Percentiles rank a stretch among this genome's conserved stretches.
phyloP scores from a whole-genome alignment of 2,888 invertebrate species.

The Isoperla grammatica region DNA sequence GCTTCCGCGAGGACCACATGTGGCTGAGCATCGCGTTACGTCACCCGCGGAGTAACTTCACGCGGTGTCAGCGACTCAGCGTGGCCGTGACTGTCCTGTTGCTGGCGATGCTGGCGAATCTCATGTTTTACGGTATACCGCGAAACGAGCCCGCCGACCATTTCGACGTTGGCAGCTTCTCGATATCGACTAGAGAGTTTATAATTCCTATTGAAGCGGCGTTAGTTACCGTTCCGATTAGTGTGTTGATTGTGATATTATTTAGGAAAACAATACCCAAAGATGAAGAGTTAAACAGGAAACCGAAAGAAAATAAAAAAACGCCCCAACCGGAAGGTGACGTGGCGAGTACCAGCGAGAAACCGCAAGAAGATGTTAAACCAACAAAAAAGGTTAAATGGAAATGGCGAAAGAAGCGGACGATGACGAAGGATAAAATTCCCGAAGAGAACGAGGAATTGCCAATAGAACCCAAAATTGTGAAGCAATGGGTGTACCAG shows the following conservation, averaged over 20 bases:
- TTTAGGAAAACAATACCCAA: background rate
- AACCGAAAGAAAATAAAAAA: background rate
- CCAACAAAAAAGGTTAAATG: too few species aligned
- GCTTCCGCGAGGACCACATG: slow-evolving; percentile 15
- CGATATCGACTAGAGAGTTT: background rate
- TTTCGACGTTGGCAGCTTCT: background rate
- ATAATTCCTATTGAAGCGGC: background rate
- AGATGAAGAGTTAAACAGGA: background rate
- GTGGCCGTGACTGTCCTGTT: background rate
- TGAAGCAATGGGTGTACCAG: too few species aligned
- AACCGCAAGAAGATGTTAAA: too few species aligned
- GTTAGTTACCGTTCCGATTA: background rate
- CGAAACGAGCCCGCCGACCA: background rate
- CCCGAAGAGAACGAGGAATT: too few species aligned
- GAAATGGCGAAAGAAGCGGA: too few species aligned
- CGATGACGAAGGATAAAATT: too few species aligned
- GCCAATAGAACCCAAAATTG: too few species aligned
- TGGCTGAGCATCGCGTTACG: slow-evolving; percentile 14
- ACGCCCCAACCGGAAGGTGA: too few species aligned
- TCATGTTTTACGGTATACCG: background rate
- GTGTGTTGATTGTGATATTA: background rate
- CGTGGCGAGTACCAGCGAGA: too few species aligned
- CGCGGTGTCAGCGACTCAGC: slow-evolving; percentile 6
- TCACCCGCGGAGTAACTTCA: slow-evolving; percentile 15
- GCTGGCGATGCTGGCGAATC: background rate